phyloP scores from a whole-genome alignment of 2,888 invertebrate species.

The Allacma fusca region DNA sequence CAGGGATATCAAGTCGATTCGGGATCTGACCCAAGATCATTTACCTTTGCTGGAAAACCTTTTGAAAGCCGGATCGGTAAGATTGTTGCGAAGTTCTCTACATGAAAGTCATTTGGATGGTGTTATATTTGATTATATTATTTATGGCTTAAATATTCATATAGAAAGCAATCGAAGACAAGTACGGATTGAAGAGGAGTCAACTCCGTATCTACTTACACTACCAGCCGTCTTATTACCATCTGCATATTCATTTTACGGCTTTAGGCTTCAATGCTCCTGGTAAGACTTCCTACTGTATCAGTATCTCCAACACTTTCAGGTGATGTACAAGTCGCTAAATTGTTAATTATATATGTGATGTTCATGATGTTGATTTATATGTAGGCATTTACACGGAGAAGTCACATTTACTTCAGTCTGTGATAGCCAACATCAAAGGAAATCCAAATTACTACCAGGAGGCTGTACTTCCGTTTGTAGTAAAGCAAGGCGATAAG shows the following conservation, averaged over 20 bases:
- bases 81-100: too few relatives aligned
- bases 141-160: too few relatives aligned
- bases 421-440: constrained; percentile 90
- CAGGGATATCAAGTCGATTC: too few relatives aligned
- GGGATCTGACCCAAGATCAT: too few relatives aligned
- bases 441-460: constrained; percentile 83
- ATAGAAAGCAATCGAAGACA: too few relatives aligned
- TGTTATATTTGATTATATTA: too few relatives aligned
- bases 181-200: too few relatives aligned
- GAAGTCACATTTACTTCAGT: constrained; percentile 84
- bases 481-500: constrained; percentile 77
- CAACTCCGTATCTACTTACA: too few relatives aligned
- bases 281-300: constrained; percentile 66
- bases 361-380: constrained; percentile 18
- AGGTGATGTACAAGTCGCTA: not conserved
- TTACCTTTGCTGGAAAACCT: too few relatives aligned
- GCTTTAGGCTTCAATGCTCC: constrained; percentile 80
- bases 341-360: not conserved
- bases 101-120: too few relatives aligned
- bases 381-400: constrained; percentile 78
- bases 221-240: too few relatives aligned
- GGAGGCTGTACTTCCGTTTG: constrained; percentile 81
- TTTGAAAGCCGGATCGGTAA: too few relatives aligned
- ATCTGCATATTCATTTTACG: constrained; percentile 92
- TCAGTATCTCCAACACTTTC: not conserved